Evolutionary conservation across 2,113 vertebrate species (phyloP).

Genomic region (Ciconia boyciana): DNA sequence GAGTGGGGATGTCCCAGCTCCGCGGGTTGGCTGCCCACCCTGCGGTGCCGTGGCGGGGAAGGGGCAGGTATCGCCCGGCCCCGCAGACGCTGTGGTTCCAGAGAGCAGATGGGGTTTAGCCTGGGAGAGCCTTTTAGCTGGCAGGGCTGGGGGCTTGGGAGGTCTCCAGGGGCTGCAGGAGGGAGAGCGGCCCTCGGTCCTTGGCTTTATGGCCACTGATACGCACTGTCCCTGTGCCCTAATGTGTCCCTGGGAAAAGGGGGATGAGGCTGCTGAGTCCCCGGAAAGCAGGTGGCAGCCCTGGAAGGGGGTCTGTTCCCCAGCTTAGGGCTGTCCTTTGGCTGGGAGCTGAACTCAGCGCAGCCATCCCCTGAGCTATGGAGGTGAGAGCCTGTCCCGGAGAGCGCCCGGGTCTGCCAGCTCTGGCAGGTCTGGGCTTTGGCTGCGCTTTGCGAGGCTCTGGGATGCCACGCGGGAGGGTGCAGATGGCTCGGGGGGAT

Average conservation of each 20-base stretch:
- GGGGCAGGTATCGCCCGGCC: not conserved
- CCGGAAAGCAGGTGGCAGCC: not conserved
- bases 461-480: not conserved
- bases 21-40: not conserved
- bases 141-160: not conserved
- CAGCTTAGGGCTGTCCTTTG: not conserved
- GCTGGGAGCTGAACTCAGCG: not conserved
- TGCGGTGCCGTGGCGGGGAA: not conserved
- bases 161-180: not conserved
- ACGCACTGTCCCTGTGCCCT: not conserved
- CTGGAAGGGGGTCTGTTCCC: not conserved
- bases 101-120: conserved; percentile 18
- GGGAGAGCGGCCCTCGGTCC: not conserved
- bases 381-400: not conserved
- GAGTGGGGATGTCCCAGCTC: not conserved
- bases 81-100: not conserved
- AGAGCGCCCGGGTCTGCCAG: not conserved
- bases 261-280: not conserved
- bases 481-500: not conserved
- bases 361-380: not conserved
- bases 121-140: not conserved
- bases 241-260: not conserved
- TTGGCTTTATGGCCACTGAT: not conserved
- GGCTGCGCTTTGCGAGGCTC: not conserved
- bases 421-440: not conserved